phyloP scores from a whole-genome alignment of 2,113 vertebrate species.

The Hoplias malabaricus region DNA sequence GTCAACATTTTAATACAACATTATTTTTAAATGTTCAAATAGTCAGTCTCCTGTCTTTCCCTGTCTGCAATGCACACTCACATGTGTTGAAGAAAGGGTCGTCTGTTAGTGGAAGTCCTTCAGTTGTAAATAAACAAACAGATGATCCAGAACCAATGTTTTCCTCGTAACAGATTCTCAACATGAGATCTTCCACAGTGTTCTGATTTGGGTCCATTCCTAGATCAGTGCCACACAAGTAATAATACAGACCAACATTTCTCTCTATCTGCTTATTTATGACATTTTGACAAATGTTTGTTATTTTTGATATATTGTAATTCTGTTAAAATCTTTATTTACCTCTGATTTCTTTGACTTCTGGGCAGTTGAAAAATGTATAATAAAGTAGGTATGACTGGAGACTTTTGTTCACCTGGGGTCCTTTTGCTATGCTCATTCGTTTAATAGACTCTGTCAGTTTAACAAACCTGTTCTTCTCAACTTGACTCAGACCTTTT shows the following conservation, averaged over 20 bases:
- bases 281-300: no score
- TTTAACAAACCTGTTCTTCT: conserved; percentile 58
- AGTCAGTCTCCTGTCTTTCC: no score
- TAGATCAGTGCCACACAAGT: conserved; percentile 25
- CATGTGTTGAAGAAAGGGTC: conserved; percentile 69
- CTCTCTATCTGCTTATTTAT: no score
- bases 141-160: conserved; percentile 39
- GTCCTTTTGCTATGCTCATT: neutral
- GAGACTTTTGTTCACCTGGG: conserved; percentile 37
- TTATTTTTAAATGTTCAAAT: no score
- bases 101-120: conserved; percentile 63
- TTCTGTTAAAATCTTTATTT: neutral
- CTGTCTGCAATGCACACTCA: no score
- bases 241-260: no score
- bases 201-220: conserved; percentile 60
- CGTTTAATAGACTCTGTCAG: conserved; percentile 51
- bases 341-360: conserved; percentile 52
- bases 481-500: conserved; percentile 58
- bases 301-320: neutral
- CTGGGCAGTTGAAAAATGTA: conserved; percentile 56
- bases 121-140: conserved; percentile 56
- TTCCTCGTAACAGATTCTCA: conserved; percentile 55
- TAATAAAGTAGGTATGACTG: conserved; percentile 46
- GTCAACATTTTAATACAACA: no score
- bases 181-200: conserved; percentile 63